Conservation (phyloP, 2,113 vertebrate species). For the Gadus chalcogrammus region DNA sequence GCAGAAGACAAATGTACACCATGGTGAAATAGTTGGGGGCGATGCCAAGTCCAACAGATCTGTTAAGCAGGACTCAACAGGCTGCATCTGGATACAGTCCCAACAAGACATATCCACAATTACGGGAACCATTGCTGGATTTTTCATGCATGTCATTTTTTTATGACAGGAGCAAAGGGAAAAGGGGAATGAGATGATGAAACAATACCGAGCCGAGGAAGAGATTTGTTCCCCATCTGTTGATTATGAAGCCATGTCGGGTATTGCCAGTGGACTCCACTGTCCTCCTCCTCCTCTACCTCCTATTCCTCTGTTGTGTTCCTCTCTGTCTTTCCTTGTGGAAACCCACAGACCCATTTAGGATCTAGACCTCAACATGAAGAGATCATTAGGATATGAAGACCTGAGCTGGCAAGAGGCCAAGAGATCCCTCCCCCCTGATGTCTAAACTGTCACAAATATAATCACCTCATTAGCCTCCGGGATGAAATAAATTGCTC, state of each 20-base stretch:
- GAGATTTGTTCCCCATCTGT: conserved; percentile 56
- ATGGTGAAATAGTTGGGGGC: conserved; percentile 16
- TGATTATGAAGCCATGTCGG: conserved; percentile 31
- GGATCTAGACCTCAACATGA: too few species aligned
- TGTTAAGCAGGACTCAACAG: background rate
- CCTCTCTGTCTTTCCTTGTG: background rate
- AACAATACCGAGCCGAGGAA: conserved; percentile 36
- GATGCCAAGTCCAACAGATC: conserved; percentile 33
- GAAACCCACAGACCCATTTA: background rate
- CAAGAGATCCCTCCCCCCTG: background rate
- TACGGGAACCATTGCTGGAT: conserved; percentile 48
- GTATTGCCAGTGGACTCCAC: conserved; percentile 32
- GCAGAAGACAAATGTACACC: background rate
- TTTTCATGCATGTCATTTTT: too few species aligned
- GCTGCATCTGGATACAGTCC: conserved; percentile 38
- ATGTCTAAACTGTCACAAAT: too few species aligned
- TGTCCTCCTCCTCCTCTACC: too few species aligned
- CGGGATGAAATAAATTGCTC: too few species aligned
- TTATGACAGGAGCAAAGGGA: conserved; percentile 15
- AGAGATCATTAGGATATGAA: background rate
- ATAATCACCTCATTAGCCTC: too few species aligned
- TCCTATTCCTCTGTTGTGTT: background rate
- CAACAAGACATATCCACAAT: conserved; percentile 22
- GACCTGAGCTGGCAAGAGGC: background rate
- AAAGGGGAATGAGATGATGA: conserved; percentile 29